Conservation (phyloP, 1,140 invertebrate species). For the Papilio dardanus region DNA sequence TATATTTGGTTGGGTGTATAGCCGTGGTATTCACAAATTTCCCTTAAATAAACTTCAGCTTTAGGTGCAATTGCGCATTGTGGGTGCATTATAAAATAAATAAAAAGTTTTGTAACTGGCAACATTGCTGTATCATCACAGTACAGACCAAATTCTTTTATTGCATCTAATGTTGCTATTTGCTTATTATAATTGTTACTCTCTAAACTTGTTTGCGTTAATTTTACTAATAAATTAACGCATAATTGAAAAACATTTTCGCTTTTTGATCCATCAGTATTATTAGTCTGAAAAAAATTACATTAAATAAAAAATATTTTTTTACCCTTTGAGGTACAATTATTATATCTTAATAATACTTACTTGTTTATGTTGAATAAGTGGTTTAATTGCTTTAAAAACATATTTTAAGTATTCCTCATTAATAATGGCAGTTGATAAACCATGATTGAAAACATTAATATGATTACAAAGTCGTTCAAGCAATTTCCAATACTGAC, state of each 20-base stretch:
- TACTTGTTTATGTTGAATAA: conserved; percentile 60
- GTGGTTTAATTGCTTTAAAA: conserved; percentile 57
- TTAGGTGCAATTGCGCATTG: conserved; percentile 85
- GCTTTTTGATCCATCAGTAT: not conserved
- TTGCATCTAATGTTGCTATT: conserved; percentile 79
- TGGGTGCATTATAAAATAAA: conserved; percentile 86
- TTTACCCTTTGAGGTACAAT: no score
- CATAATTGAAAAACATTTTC: conserved; percentile 49
- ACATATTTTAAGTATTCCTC: conserved; percentile 59
- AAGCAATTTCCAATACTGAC: conserved; percentile 64
- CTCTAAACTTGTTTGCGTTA: conserved; percentile 80
- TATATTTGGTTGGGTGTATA: conserved; percentile 85
- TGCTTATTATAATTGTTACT: conserved; percentile 82
- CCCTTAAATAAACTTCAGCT: conserved; percentile 83
- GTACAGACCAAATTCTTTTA: conserved; percentile 80
- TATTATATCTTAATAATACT: conserved; percentile 48
- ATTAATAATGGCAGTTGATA: conserved; percentile 57
- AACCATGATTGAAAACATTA: conserved; percentile 67
- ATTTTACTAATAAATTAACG: conserved; percentile 79
- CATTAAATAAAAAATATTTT: no score
- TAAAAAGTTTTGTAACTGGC: conserved; percentile 83
- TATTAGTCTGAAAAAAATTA: conserved; percentile 39
- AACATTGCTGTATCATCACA: conserved; percentile 79
- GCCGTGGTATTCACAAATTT: conserved; percentile 83
- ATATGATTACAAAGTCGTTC: conserved; percentile 66